A percentile compares a stretch with the other conserved stretches of the same genome.
These are phyloP conservation scores for Amiota mariae DNA, from an alignment of 2,888 invertebrate species.

Conservation along the genomic window DNA sequence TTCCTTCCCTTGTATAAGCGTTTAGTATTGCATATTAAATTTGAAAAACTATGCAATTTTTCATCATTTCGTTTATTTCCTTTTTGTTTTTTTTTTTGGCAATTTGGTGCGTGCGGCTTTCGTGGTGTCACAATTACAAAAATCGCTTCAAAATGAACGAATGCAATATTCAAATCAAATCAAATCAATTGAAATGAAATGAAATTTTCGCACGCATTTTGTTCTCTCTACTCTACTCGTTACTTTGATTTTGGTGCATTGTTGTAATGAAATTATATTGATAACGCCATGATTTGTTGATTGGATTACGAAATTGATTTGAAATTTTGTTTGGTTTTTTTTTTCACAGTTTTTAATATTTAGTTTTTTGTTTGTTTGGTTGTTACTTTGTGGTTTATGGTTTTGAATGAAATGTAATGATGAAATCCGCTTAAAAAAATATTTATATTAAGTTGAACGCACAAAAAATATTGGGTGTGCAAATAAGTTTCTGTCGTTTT, in stretches of 20 bases:
- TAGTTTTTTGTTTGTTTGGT: neutral
- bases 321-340: neutral
- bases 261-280: constrained; percentile 15
- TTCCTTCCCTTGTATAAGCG: neutral
- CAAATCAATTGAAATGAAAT: neutral
- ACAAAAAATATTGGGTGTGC: too few species aligned
- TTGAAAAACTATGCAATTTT: neutral
- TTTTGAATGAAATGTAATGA: too few species aligned
- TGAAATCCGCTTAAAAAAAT: too few species aligned
- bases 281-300: constrained; percentile 16
- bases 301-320: constrained; percentile 11
- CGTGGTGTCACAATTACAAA: neutral
- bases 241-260: neutral
- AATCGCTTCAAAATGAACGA: constrained; percentile 17
- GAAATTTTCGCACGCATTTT: constrained; percentile 5
- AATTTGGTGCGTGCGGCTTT: constrained; percentile 11
- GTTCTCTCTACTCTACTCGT: neutral
- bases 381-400: too few species aligned
- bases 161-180: constrained; percentile 19
- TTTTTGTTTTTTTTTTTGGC: constrained; percentile 13
- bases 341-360: neutral
- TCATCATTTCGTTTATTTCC: neutral
- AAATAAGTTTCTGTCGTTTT: too few species aligned
- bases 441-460: too few species aligned
- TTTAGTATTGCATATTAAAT: constrained; percentile 11